Percentiles rank a stretch among this genome's conserved stretches.
phyloP scores from a whole-genome alignment of 2,797 vertebrate species.

The Alectoris magna region DNA sequence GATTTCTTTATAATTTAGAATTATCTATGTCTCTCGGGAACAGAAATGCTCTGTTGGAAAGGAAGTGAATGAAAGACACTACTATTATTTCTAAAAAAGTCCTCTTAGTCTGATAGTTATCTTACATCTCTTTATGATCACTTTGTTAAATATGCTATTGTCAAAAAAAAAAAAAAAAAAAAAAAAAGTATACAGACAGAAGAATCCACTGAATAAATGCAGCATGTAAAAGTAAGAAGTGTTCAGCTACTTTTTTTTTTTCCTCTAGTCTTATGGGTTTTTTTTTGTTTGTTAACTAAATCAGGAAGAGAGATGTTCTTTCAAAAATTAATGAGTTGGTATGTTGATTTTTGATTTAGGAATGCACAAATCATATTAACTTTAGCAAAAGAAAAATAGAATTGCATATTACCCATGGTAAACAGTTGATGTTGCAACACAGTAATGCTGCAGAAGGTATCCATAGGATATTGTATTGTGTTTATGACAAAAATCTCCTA shows the following conservation, averaged over 20 bases:
- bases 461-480: not conserved
- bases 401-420: not conserved
- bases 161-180: not conserved
- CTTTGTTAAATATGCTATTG: not conserved
- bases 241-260: not conserved
- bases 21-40: not conserved
- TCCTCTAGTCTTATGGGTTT: not conserved
- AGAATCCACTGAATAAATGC: not conserved
- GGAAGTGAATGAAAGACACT: not conserved
- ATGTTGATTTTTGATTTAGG: not conserved
- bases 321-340: not conserved
- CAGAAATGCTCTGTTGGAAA: not conserved
- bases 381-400: not conserved
- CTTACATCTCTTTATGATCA: not conserved
- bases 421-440: not conserved
- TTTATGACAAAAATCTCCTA: not conserved
- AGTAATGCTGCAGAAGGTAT: not conserved
- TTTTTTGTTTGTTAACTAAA: not conserved
- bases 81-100: not conserved
- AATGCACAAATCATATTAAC: not conserved
- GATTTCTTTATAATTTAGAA: not conserved
- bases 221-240: not conserved
- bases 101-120: not conserved
- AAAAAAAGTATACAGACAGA: not conserved
- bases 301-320: not conserved